Evolutionary conservation across 2,797 vertebrate genomes (phyloP).

Genomic region (Lepilemur ruficaudatus): DNA sequence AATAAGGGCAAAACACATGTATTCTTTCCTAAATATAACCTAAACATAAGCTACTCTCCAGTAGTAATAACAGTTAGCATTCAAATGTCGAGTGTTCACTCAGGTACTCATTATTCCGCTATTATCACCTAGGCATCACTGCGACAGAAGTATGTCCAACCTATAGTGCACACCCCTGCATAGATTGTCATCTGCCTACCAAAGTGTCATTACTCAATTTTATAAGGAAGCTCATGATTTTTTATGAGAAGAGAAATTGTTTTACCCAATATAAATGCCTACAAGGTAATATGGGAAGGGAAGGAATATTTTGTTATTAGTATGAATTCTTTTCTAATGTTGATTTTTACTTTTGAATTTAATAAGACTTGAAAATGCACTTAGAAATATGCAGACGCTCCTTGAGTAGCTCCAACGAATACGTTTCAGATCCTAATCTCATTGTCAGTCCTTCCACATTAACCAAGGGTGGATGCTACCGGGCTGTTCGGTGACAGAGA

Average conservation of each 20-base stretch:
- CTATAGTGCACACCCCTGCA: accelerated
- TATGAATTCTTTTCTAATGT: neutral
- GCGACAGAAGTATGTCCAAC: neutral
- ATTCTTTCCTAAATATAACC: neutral
- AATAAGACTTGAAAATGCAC: neutral
- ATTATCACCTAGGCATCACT: neutral
- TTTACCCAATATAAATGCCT: neutral
- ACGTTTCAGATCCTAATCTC: neutral
- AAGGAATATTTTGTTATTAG: neutral
- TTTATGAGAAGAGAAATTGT: neutral
- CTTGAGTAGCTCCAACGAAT: neutral
- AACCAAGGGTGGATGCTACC: neutral
- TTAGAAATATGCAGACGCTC: neutral
- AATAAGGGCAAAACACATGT: neutral
- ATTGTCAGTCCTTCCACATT: neutral
- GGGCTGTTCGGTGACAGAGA: neutral
- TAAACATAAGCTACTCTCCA: neutral
- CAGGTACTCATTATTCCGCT: neutral
- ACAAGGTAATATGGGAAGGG: neutral
- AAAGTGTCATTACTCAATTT: neutral
- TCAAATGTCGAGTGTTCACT: neutral
- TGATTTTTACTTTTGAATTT: slow-evolving; percentile 32
- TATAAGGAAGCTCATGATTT: neutral
- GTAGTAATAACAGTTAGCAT: neutral
- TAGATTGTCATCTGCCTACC: neutral